Conservation (phyloP, 2,888 invertebrate species). For the Coenonympha glycerion region DNA sequence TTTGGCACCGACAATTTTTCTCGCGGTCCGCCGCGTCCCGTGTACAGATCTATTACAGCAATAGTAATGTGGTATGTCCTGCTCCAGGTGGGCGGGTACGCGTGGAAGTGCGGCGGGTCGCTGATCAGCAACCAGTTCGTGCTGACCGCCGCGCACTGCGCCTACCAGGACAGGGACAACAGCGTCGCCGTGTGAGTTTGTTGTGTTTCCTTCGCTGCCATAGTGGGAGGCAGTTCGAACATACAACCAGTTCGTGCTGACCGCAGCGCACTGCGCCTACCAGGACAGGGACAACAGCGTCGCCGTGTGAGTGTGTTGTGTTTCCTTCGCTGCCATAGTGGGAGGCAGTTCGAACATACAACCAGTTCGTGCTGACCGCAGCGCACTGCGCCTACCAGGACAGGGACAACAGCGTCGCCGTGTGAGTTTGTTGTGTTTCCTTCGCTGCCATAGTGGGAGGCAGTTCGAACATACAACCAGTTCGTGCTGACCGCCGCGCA, state of each 20-base stretch:
- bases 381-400: constrained; percentile 63
- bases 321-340: too few relatives aligned
- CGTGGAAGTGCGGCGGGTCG: constrained; percentile 66
- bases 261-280: constrained; percentile 61
- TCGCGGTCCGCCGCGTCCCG: too few relatives aligned
- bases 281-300: constrained; percentile 58
- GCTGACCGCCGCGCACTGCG: constrained; percentile 61
- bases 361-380: constrained; percentile 53
- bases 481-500: constrained; percentile 59
- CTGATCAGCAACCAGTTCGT: constrained; percentile 54
- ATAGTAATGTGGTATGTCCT: background rate
- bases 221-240: too few relatives aligned
- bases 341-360: too few relatives aligned
- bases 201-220: too few relatives aligned
- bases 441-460: too few relatives aligned
- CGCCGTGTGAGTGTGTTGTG: constrained; percentile 49
- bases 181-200: constrained; percentile 50
- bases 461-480: too few relatives aligned
- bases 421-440: too few relatives aligned
- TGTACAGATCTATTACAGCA: too few relatives aligned
- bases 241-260: constrained; percentile 50
- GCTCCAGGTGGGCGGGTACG: constrained; percentile 50
- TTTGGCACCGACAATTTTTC: too few relatives aligned
- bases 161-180: constrained; percentile 58
- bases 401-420: constrained; percentile 49